Conservation (phyloP, 2,113 vertebrate species). For the Lophochroa leadbeateri region DNA sequence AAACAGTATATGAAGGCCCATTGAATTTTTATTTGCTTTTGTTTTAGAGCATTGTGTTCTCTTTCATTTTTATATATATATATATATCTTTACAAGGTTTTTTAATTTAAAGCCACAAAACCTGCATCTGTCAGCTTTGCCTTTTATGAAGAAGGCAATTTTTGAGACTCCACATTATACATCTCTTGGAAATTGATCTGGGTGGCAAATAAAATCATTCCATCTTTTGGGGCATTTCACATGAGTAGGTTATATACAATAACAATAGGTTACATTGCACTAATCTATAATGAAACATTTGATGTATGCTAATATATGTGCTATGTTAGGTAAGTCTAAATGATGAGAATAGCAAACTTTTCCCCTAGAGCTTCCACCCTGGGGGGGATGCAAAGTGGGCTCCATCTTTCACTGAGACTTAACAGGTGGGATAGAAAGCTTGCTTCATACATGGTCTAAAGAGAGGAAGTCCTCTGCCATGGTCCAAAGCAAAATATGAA, state of each 20-base stretch:
- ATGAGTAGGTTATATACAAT: background rate
- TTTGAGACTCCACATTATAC: background rate
- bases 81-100: constrained; percentile 39
- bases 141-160: constrained; percentile 21
- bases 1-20: constrained; percentile 37
- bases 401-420: background rate
- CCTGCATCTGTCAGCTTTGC: constrained; percentile 4
- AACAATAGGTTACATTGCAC: background rate
- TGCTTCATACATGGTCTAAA: background rate
- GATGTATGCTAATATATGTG: background rate
- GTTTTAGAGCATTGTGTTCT: constrained; percentile 33
- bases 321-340: background rate
- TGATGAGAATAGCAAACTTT: background rate
- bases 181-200: background rate
- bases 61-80: background rate
- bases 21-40: constrained; percentile 78
- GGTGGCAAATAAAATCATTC: background rate
- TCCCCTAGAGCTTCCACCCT: background rate
- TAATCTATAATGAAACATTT: background rate
- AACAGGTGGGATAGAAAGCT: background rate
- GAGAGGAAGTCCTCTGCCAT: background rate
- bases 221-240: background rate
- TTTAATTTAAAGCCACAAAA: constrained; percentile 55
- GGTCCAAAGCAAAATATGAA: background rate
- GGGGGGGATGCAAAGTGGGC: background rate